phyloP scores from a whole-genome alignment of 2,113 vertebrate genomes.

The Puma concolor region DNA sequence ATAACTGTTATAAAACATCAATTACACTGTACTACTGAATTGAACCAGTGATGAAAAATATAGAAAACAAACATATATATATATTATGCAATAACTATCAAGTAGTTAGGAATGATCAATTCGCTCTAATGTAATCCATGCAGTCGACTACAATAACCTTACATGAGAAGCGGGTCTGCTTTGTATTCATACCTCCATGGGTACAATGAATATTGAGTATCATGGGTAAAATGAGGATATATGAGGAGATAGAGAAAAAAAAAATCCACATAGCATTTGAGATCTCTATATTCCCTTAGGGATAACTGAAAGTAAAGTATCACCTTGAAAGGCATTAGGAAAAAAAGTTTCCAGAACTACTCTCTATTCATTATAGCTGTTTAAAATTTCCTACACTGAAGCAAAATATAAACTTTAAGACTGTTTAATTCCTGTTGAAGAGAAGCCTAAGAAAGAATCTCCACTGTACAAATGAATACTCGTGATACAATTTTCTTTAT shows the following conservation, averaged over 20 bases:
- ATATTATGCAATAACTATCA: neutral
- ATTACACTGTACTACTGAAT: neutral
- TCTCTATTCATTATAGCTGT: slow-evolving; percentile 46
- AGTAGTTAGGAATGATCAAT: neutral
- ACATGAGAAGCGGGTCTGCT: neutral
- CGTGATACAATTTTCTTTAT: slow-evolving; percentile 31
- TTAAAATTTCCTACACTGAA: slow-evolving; percentile 52
- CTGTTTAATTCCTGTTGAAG: slow-evolving; percentile 46
- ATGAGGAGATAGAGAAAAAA: slow-evolving; percentile 8
- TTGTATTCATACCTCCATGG: neutral
- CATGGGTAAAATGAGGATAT: neutral
- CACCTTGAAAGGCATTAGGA: slow-evolving; percentile 36
- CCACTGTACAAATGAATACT: slow-evolving; percentile 26
- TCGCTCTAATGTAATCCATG: neutral
- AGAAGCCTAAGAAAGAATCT: slow-evolving; percentile 36
- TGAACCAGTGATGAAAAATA: neutral
- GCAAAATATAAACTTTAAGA: slow-evolving; percentile 55
- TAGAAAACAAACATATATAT: neutral
- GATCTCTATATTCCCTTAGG: neutral
- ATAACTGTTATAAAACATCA: neutral
- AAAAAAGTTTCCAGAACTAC: slow-evolving; percentile 51
- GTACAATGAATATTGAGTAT: neutral
- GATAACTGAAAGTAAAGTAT: slow-evolving; percentile 52
- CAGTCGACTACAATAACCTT: neutral
- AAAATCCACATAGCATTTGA: slow-evolving; percentile 26